Conservation (phyloP, 2,113 vertebrate species). For the Cryptotis parvus region DNA sequence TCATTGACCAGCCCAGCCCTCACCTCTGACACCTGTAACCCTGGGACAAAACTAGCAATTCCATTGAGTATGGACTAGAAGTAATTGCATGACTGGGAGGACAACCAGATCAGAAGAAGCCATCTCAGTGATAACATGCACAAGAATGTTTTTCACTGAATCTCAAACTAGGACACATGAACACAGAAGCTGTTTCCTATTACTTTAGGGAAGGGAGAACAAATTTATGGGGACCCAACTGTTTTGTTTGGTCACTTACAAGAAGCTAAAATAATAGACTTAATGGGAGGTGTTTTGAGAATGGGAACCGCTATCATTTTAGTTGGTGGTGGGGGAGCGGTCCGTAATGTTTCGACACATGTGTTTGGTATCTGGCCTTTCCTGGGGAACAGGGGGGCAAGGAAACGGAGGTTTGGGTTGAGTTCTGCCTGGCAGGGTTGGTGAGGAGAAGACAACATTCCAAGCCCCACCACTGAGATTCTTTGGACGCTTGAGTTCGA, state of each 20-base stretch:
- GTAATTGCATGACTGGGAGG: accelerated
- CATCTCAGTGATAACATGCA: background rate
- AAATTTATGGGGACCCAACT: too few relatives aligned
- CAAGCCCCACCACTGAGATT: too few relatives aligned
- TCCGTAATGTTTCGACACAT: background rate
- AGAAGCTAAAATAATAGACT: background rate
- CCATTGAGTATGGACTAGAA: background rate
- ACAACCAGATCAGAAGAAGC: background rate
- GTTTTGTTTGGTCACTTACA: background rate
- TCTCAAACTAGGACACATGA: background rate
- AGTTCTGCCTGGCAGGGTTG: background rate
- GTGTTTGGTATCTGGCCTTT: background rate
- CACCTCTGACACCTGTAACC: background rate
- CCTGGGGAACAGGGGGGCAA: too few relatives aligned
- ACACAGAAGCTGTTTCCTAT: background rate
- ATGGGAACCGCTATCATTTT: background rate
- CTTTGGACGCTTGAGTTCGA: background rate
- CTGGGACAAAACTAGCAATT: background rate
- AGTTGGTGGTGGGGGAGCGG: background rate
- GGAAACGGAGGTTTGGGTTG: background rate
- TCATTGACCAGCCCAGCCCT: background rate
- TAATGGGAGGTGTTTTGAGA: background rate
- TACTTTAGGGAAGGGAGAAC: background rate
- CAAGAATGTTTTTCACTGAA: background rate
- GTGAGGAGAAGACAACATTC: too few relatives aligned